Evolutionary conservation across 2,113 vertebrate species (phyloP), one percentile per base, ranked within the genome.

Genomic region (Enhydra lutris): DNA sequence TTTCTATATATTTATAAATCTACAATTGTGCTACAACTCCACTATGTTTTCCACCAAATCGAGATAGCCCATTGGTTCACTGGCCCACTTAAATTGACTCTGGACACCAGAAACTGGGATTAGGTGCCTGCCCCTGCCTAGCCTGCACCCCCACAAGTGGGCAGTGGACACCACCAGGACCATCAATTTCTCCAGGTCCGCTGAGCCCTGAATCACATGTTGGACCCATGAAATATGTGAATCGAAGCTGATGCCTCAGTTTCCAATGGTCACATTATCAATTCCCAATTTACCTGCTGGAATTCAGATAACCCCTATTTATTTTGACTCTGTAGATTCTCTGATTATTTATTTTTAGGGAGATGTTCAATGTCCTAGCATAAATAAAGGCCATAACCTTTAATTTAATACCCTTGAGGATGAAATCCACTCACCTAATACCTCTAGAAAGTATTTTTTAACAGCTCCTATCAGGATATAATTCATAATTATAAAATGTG

Each of bases 141-240:
- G 11, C 18, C 15, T 31, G 42, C 7, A 5, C 3, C 3, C 1
- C 78, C 17, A 9, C 17, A 3, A 0, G 18, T 6, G 18, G 29
- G 36, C 26, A 0, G 5, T 29, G 34, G 24, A 7, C 31, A 0
- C 21, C 0, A 11, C 21, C 1, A 0, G 2, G 18, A 0, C 4
- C 1, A 1, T 23, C 23, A 6, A 0, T 39, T 50, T 50, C 80
- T 36, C 23, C 36, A 34, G 23, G 1, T 42, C 63, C 6, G 6
- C 31, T 61, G 39, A 63, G 7, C 11, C 31, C 52, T 11, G 39
- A 50, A 10, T 50, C 13, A 4, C 4, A 14, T 21, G 7, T 3
- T 18, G 8, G 14, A 15, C 4, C 17, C 3, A 0, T 15, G 57
- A 36, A 69, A 42, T 0, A 31, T 3, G 29, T n/a, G 20, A 81